Evolutionary conservation across 2,797 vertebrate species (phyloP), one percentile per base, ranked within the genome.

Genomic region (Crax fasciolata): DNA sequence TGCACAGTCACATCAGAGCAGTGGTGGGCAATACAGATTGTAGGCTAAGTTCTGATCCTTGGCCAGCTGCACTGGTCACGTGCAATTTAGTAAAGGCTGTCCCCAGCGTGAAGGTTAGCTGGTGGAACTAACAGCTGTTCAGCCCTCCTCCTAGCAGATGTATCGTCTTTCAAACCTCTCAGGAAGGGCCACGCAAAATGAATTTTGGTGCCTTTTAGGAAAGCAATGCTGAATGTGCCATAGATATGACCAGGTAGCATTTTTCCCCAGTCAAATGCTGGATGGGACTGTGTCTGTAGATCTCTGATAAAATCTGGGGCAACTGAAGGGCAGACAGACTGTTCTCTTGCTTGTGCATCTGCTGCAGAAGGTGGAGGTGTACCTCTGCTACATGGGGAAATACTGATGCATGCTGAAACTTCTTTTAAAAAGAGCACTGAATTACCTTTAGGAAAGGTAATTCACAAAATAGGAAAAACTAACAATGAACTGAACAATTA

Each of bases 401-500:
- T 19, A 21, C 38, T 76, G 55, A 38, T 39, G 14, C 12, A 3
- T 1, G 14, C 13, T 21, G 27, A 59, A 84, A 52, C 43, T 66
- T 41, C 30, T 3, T 1, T 46, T 17, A 78, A 20, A 39, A 27
- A 54, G 72, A 83, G 13, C 65, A 74, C 74, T 35, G 27, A 35
- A 38, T 21, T 51, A 57, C 52, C 67, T 90, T 61, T 73, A 54
- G 44, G 87, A 59, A 63, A 67, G 38, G 41, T 73, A 41, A 81
- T 63, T 90, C 81, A n/a, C 51, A 75, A 46, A 32, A 62, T 58
- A 86, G 84, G 55, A 17, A 82, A 72, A 81, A 44, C 11, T 38
- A 65, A 8, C 51, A 55, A 76, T 43, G 43, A 92, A 30, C 27
- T 44, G 54, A 86, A 63, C 58, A 44, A 55, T 65, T 88, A 78